Percentiles rank a stretch among this genome's conserved stretches.
phyloP scores from a whole-genome alignment of 2,797 vertebrate genomes.

The Myotis pilosus region DNA sequence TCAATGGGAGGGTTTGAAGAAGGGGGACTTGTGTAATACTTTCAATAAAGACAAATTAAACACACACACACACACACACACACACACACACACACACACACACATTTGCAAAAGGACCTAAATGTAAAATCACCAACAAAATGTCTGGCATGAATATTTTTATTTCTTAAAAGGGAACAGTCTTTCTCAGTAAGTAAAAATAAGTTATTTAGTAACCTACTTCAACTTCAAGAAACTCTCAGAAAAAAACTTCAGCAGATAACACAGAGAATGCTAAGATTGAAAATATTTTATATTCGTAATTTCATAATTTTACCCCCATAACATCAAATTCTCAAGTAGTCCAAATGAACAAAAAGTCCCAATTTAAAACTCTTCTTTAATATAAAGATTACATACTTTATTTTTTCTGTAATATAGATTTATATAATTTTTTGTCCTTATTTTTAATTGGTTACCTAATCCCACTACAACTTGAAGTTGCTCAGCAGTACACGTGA shows the following conservation, averaged over 20 bases:
- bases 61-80: no score
- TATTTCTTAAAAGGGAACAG: neutral
- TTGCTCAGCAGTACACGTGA: neutral
- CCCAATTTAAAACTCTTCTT: neutral
- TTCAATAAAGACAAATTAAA: no score
- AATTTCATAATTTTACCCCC: neutral
- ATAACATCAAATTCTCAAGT: slow-evolving; percentile 36
- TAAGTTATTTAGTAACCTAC: slow-evolving; percentile 4
- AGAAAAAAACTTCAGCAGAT: neutral
- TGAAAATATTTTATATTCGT: neutral
- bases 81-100: no score
- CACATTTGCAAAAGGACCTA: neutral
- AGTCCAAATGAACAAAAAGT: slow-evolving; percentile 25
- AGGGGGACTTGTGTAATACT: no score
- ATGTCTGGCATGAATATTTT: neutral
- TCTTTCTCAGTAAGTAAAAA: neutral
- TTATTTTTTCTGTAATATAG: neutral
- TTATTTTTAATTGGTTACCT: neutral
- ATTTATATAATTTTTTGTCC: neutral
- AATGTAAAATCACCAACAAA: slow-evolving; percentile 8
- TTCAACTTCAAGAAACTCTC: slow-evolving; percentile 25
- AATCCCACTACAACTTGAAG: neutral
- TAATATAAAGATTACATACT: neutral
- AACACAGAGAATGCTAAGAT: neutral
- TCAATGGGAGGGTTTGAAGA: no score